Conservation (phyloP, 2,113 vertebrate species). For the Ibidorhyncha struthersii region DNA sequence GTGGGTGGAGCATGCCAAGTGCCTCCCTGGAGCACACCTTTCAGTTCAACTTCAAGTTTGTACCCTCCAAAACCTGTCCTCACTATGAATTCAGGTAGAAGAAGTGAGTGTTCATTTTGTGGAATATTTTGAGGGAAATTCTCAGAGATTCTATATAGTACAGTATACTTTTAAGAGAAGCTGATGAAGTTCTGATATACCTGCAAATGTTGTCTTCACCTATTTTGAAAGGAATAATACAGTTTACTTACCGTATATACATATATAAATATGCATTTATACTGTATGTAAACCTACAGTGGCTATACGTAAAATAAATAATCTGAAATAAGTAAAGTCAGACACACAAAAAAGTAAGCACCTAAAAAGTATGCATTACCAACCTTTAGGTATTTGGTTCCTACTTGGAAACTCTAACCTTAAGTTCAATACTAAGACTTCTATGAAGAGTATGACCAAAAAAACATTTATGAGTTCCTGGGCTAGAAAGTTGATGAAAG, state of each 20-base stretch:
- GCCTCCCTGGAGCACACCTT: not conserved
- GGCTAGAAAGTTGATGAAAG: not conserved
- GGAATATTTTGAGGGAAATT: not conserved
- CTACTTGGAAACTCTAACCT: not conserved
- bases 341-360: not conserved
- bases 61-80: not conserved
- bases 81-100: not conserved
- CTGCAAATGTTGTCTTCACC: not conserved
- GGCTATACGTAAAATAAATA: not conserved
- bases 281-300: not conserved
- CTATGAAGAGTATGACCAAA: not conserved
- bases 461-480: not conserved
- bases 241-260: not conserved
- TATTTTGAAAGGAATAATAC: not conserved
- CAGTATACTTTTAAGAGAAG: not conserved
- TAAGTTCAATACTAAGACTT: not conserved
- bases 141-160: not conserved
- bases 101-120: not conserved
- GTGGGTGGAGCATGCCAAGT: not conserved
- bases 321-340: not conserved
- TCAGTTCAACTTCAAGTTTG: not conserved
- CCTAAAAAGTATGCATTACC: not conserved
- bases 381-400: not conserved
- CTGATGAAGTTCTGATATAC: not conserved
- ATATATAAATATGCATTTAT: not conserved